Base-by-base conservation (phyloP, 2,113 vertebrate species). In the Himantopus leucocephalus region DNA sequence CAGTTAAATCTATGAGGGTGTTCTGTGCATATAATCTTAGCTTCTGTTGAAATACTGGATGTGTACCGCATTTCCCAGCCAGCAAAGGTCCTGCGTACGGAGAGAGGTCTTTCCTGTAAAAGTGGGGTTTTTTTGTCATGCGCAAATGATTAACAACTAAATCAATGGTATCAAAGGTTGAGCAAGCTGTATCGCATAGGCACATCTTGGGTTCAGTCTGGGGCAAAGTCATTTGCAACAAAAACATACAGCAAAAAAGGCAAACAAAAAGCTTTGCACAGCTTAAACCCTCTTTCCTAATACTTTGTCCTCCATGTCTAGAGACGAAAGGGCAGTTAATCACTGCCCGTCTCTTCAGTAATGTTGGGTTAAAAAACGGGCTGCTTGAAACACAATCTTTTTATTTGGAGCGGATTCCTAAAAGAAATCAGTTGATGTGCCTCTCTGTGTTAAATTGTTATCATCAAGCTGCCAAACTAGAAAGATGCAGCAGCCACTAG, bases 131-230 rank as follows among this genome's bases (percentile, higher is more conserved):
- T 70, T 95, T 90, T 67, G 68, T 84, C 91, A 19, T 56, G 67
- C 75, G 55, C 56, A 84, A 98, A 98, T 98, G 95, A 98, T 98
- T 98, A 98, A 98, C 98, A 94, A 71, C 48, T 43, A 85, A 88
- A 94, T 98, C 96, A 55, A 89, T 97, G 6, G 35, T 87, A 95
- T 88, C 95, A 96, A 86, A 96, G 97, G 96, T 97, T 97, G 97
- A 95, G 93, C 87, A 84, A 76, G 48, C 84, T 70, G 20, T 41
- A n/a, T 80, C 64, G 45, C 70, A 37, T 20, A 84, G 39, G 53
- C 35, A 63, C 60, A 39, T 76, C 86, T 80, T 73, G 41, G 37
- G 77, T 94, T 93, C 77, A 83, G 53, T 55, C 70, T 60, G 67
- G 66, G 77, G 45, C 89, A 83, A 58, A 92, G 74, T 68, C 52